Percentiles rank a stretch among this genome's conserved stretches.
These are phyloP conservation scores for Eupsilia transversa DNA, from an alignment of 2,888 invertebrate genomes.

Conservation along the genomic window DNA sequence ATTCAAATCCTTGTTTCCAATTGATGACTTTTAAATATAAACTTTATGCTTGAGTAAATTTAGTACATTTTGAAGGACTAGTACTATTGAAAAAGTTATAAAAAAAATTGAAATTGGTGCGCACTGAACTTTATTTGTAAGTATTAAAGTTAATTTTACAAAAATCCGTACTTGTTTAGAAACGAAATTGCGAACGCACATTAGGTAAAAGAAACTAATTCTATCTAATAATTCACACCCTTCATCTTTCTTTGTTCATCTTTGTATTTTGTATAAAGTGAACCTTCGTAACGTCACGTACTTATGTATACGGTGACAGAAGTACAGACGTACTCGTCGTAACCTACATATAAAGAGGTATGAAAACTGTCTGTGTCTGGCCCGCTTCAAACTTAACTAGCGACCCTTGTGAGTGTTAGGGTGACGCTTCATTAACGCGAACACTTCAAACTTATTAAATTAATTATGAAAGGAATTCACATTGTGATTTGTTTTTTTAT, in stretches of 20 bases:
- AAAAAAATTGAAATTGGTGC: background rate
- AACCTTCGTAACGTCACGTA: background rate
- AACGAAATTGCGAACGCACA: background rate
- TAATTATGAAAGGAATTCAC: background rate
- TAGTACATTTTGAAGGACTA: background rate
- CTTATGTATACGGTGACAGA: background rate
- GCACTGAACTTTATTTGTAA: background rate
- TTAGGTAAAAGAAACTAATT: background rate
- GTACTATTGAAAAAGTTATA: background rate
- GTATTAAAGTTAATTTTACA: background rate
- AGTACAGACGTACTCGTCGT: constrained; percentile 36
- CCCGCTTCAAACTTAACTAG: constrained; percentile 17
- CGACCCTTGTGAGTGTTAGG: constrained; percentile 14
- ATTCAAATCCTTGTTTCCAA: background rate
- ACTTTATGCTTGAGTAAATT: background rate
- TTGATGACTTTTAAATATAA: background rate
- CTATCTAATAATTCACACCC: background rate
- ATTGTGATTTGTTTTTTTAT: background rate
- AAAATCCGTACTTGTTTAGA: background rate
- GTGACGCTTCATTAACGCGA: constrained; percentile 2
- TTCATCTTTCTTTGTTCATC: background rate
- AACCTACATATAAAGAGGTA: constrained; percentile 55
- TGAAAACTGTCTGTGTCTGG: constrained; percentile 40
- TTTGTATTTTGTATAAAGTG: background rate
- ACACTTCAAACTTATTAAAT: background rate